These are phyloP conservation scores for Caerostris darwini DNA, from an alignment of 1,140 invertebrate species.

Conservation along the genomic window DNA sequence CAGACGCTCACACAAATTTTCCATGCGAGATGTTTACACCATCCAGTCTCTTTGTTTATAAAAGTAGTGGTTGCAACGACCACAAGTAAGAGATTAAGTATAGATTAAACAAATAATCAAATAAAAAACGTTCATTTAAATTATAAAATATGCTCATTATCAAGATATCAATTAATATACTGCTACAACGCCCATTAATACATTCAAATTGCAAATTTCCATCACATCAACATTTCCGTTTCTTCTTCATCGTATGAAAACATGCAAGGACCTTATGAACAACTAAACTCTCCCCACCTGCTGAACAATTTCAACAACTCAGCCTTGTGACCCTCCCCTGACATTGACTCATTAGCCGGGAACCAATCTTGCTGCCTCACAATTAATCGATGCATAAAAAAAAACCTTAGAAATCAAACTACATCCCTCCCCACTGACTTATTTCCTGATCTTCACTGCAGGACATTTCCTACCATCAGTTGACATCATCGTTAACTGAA, in stretches of 20 bases:
- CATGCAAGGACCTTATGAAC: background rate
- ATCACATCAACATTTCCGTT: background rate
- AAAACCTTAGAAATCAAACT: constrained; percentile 12
- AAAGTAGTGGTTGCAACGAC: too few species aligned
- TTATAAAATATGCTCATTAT: too few species aligned
- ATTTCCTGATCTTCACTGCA: constrained; percentile 8
- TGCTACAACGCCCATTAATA: too few species aligned
- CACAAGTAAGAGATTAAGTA: too few species aligned
- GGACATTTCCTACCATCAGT: constrained; percentile 15
- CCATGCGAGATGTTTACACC: too few species aligned
- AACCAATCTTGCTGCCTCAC: constrained; percentile 10
- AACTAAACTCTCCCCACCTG: background rate
- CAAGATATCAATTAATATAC: too few species aligned
- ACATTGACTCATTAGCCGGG: background rate
- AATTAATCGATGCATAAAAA: background rate
- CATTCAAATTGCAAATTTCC: background rate
- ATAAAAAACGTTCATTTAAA: too few species aligned
- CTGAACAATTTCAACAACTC: background rate
- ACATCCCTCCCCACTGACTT: background rate
- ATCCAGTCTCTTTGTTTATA: too few species aligned
- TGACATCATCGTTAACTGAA: constrained; percentile 64
- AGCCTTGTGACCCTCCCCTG: background rate
- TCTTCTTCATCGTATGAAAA: background rate
- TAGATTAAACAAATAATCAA: too few species aligned
- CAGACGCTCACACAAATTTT: too few species aligned